Conservation (phyloP, 2,888 invertebrate genomes). For the Ectemnius cavifrons region DNA sequence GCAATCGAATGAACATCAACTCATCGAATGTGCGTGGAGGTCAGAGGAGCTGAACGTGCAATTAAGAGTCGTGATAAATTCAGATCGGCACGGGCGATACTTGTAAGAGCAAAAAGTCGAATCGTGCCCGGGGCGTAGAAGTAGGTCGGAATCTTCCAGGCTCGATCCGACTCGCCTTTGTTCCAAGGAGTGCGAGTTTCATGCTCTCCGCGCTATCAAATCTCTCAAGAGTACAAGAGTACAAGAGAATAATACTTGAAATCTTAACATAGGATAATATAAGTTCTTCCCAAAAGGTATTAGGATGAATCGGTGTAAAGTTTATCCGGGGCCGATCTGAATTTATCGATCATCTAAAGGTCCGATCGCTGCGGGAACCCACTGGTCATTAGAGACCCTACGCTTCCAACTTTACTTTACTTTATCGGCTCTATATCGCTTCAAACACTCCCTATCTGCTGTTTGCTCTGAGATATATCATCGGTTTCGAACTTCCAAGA, state of each 20-base stretch:
- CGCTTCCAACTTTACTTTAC: too few species aligned
- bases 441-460: neutral
- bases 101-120: slow-evolving; percentile 47
- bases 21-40: too few species aligned
- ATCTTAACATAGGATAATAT: too few species aligned
- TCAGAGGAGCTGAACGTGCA: slow-evolving; percentile 30
- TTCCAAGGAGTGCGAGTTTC: slow-evolving; percentile 2
- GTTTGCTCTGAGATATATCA: slow-evolving; percentile 1
- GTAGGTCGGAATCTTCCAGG: slow-evolving; percentile 58
- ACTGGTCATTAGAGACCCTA: too few species aligned
- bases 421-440: neutral
- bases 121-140: slow-evolving; percentile 45
- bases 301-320: too few species aligned
- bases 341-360: too few species aligned
- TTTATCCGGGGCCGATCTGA: too few species aligned
- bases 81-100: slow-evolving; percentile 54
- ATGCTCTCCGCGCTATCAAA: too few species aligned
- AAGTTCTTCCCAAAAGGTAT: too few species aligned
- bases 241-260: too few species aligned
- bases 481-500: neutral
- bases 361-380: too few species aligned
- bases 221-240: too few species aligned
- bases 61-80: slow-evolving; percentile 61
- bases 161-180: slow-evolving; percentile 20
- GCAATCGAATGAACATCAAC: neutral